Conservation (phyloP, 1,140 invertebrate species). For the Saccostrea cuccullata region DNA sequence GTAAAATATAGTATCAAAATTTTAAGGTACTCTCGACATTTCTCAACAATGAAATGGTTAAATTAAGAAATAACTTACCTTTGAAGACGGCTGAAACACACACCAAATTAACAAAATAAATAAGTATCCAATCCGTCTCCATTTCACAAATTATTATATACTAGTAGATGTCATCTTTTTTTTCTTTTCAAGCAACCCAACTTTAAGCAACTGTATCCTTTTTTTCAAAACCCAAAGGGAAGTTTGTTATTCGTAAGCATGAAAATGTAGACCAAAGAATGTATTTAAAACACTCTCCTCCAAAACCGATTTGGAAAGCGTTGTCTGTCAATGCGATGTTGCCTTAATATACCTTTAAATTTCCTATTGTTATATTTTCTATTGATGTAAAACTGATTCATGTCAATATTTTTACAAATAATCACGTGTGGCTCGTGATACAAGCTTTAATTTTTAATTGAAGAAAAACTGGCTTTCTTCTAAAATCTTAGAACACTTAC, state of each 20-base stretch:
- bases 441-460: too few species aligned
- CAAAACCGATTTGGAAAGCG: background rate
- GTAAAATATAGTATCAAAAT: too few species aligned
- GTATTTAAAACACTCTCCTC: background rate
- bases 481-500: too few species aligned
- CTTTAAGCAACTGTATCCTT: background rate
- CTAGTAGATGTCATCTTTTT: background rate
- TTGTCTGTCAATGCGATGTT: background rate
- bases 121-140: background rate
- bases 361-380: too few species aligned
- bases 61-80: background rate
- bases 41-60: background rate
- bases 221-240: background rate
- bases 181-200: background rate
- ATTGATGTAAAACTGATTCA: too few species aligned
- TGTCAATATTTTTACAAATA: too few species aligned
- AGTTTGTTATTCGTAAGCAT: background rate
- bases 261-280: background rate
- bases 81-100: conserved; percentile 1
- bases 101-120: background rate
- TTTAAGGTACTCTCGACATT: too few species aligned
- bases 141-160: background rate
- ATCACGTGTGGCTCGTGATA: too few species aligned
- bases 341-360: too few species aligned
- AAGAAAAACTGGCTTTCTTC: too few species aligned